Percentiles rank a stretch among this genome's conserved stretches.
Conservation (phyloP, 2,113 vertebrate genomes). For the Dendropsophus ebraccatus region DNA sequence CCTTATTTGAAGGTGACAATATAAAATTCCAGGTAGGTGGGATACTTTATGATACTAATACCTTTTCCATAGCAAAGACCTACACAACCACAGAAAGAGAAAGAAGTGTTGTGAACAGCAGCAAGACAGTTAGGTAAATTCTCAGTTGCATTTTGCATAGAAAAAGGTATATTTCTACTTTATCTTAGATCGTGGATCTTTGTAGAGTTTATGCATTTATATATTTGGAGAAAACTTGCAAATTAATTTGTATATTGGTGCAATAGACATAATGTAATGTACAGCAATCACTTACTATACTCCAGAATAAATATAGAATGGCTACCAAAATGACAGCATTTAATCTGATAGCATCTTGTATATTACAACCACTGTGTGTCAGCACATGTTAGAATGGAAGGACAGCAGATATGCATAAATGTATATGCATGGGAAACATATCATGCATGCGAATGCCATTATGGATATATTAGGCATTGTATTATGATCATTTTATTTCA, state of each 20-base stretch:
- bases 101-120: neutral
- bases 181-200: neutral
- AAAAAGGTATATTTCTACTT: neutral
- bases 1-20: neutral
- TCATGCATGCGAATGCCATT: too few species aligned
- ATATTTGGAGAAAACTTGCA: too few species aligned
- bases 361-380: neutral
- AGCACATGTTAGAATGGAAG: too few species aligned
- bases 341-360: neutral
- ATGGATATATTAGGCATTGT: too few species aligned
- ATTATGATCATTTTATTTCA: too few species aligned
- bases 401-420: too few species aligned
- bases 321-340: neutral
- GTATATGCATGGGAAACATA: too few species aligned
- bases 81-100: slow-evolving; percentile 46
- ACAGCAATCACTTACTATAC: neutral
- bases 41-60: slow-evolving; percentile 12
- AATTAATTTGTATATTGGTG: neutral
- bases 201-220: neutral
- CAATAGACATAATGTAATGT: neutral
- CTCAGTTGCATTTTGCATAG: neutral
- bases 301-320: neutral
- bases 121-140: neutral
- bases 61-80: slow-evolving; percentile 43
- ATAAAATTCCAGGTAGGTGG: slow-evolving; percentile 47